A percentile compares a stretch with the other conserved stretches of the same genome.
Conservation (phyloP, 2,113 vertebrate genomes). For the Bubo bubo region DNA sequence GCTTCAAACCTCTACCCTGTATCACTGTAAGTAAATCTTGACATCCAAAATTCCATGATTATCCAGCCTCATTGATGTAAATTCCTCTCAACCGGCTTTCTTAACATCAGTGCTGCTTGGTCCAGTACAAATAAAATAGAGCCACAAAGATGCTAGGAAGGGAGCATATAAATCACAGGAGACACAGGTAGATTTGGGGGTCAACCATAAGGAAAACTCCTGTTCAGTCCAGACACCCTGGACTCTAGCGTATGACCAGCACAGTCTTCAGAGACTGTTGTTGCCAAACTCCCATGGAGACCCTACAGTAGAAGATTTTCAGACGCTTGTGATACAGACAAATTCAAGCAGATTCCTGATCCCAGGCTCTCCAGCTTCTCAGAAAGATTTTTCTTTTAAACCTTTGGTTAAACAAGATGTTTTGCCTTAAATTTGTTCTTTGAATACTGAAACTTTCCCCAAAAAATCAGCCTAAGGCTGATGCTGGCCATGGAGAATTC, state of each 20-base stretch:
- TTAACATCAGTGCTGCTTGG: not conserved
- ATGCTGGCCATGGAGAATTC: not conserved
- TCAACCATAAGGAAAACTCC: not conserved
- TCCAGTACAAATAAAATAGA: not conserved
- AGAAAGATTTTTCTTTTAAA: not conserved
- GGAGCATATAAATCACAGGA: not conserved
- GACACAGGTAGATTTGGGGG: not conserved
- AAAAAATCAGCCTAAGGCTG: not conserved
- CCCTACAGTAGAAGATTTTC: not conserved
- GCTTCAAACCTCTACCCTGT: not conserved
- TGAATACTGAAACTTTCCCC: not conserved
- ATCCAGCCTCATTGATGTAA: not conserved
- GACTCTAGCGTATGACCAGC: not conserved
- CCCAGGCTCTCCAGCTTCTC: not conserved
- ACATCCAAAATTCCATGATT: not conserved
- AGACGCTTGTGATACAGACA: not conserved
- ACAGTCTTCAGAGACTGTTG: not conserved
- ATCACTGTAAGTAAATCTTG: not conserved
- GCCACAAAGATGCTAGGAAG: not conserved
- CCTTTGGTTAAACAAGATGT: not conserved
- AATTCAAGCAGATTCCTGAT: not conserved
- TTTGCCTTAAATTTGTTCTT: not conserved
- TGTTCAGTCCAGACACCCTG: not conserved
- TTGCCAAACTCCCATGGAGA: not conserved
- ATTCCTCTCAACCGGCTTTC: not conserved